Evolutionary conservation across 1,140 invertebrate species (phyloP).

Genomic region (Micrasema longulum): DNA sequence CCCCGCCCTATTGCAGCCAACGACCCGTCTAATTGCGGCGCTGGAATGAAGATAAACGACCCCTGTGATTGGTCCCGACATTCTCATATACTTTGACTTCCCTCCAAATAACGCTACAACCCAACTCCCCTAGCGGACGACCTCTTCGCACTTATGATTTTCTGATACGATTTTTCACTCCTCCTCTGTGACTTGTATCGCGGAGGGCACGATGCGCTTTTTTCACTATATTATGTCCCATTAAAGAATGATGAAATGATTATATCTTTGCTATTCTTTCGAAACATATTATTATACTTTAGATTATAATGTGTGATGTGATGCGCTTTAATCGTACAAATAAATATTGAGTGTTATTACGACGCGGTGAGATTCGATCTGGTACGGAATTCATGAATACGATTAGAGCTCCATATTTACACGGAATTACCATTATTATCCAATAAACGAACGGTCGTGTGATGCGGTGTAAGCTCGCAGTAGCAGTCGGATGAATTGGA

Average conservation of each 20-base stretch:
- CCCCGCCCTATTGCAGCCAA: slow-evolving; percentile 61
- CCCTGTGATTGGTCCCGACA: slow-evolving; percentile 65
- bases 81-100: slow-evolving; percentile 55
- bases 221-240: no score
- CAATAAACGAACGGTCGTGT: slow-evolving; percentile 36
- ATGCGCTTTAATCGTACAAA: no score
- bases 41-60: slow-evolving; percentile 73
- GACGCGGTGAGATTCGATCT: slow-evolving; percentile 31
- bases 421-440: slow-evolving; percentile 45
- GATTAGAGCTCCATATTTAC: slow-evolving; percentile 42
- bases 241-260: no score
- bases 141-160: slow-evolving; percentile 22
- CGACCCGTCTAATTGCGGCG: slow-evolving; percentile 75
- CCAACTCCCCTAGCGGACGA: slow-evolving; percentile 40
- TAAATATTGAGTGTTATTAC: slow-evolving; percentile 43
- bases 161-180: slow-evolving; percentile 4
- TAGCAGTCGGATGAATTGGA: slow-evolving; percentile 4
- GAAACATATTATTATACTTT: no score
- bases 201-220: slow-evolving; percentile 14
- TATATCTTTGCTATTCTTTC: no score
- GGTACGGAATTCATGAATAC: slow-evolving; percentile 42
- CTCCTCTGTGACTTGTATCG: slow-evolving; percentile 1
- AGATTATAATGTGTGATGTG: no score
- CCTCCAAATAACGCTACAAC: slow-evolving; percentile 48
- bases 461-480: slow-evolving; percentile 9